A percentile compares a stretch with the other conserved stretches of the same genome.
These are phyloP conservation scores for Ferrisia virgata DNA, from an alignment of 2,888 invertebrate species.

Conservation along the genomic window DNA sequence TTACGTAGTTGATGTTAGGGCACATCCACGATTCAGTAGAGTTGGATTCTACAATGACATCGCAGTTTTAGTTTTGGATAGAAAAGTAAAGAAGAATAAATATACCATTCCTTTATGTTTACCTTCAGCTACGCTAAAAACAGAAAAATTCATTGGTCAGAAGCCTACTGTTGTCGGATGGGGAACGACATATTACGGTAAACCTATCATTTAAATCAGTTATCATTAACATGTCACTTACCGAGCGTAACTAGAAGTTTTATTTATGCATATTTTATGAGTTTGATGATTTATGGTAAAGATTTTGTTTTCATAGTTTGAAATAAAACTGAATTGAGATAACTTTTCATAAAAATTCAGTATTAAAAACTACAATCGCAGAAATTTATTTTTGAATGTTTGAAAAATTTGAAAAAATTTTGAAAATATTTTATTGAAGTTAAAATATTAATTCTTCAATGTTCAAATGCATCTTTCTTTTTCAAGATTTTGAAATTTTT, in stretches of 20 bases:
- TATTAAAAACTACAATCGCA: too few relatives aligned
- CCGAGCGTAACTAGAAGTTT: neutral
- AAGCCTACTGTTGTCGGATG: slow-evolving; percentile 86
- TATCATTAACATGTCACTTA: neutral
- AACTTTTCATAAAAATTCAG: too few relatives aligned
- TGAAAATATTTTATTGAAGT: too few relatives aligned
- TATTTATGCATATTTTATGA: too few relatives aligned
- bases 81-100: slow-evolving; percentile 74
- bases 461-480: too few relatives aligned
- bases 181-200: slow-evolving; percentile 84
- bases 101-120: slow-evolving; percentile 85
- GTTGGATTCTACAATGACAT: slow-evolving; percentile 95
- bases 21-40: slow-evolving; percentile 80
- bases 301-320: too few relatives aligned
- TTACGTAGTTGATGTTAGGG: slow-evolving; percentile 71
- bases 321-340: too few relatives aligned
- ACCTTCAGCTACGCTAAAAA: slow-evolving; percentile 59
- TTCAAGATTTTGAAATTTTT: too few relatives aligned
- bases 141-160: slow-evolving; percentile 68
- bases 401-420: too few relatives aligned
- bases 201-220: slow-evolving; percentile 40
- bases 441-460: too few relatives aligned
- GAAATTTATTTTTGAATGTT: too few relatives aligned
- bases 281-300: too few relatives aligned
- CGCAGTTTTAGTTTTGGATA: slow-evolving; percentile 72